Base-by-base conservation (phyloP, 1,140 invertebrate genomes). In the Anoplolepis gracilipes region DNA sequence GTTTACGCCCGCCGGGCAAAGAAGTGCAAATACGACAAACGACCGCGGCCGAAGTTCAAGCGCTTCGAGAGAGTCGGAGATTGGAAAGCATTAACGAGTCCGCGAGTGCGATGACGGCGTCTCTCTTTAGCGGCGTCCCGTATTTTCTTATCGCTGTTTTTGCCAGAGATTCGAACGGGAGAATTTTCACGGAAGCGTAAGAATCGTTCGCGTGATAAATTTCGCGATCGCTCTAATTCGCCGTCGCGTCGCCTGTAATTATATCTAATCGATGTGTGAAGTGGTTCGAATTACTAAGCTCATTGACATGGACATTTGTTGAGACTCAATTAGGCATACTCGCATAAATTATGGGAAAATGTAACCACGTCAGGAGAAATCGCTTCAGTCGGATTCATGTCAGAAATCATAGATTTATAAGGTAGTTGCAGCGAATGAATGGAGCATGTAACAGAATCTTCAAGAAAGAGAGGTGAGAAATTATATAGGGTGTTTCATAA, bases 31-130 rank as follows among this genome's bases (percentile, higher is more conserved):
- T 57, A 81, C 78, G 78, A 81, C 78, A 81, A 81, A 81, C 78
- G 78, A 81, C 78, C 78, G 49, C 78, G 78, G 65, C 78, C 78
- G 78, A 81, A 81, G 78, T 81, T 81, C 78, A 81, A 81, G 78
- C 76, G 33, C 33, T 64, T 13, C 59, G 75, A 65, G 65, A 70
- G 65, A 81, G 49, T 84, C 85, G 70, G 28, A 19, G 46, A 39
- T 73, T 19, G 46, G 86, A 69, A 70, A 42, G 69, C 36, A 57
- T 76, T 88, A 70, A 61, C 73, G 70, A 84, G 39, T 42, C 28
- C 81, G 28, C 57, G 30, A 42, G 72, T 46, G 30, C 39, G n/a
- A n/a, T 33, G 75, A 76, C 67, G 57, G 62, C 19, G n/a, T n/a
- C n/a, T n/a, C 55, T 72, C 33, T 30, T 49, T 49, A 5, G 22